Base-by-base conservation (phyloP, 2,113 vertebrate species). In the Ailuropoda melanoleuca region DNA sequence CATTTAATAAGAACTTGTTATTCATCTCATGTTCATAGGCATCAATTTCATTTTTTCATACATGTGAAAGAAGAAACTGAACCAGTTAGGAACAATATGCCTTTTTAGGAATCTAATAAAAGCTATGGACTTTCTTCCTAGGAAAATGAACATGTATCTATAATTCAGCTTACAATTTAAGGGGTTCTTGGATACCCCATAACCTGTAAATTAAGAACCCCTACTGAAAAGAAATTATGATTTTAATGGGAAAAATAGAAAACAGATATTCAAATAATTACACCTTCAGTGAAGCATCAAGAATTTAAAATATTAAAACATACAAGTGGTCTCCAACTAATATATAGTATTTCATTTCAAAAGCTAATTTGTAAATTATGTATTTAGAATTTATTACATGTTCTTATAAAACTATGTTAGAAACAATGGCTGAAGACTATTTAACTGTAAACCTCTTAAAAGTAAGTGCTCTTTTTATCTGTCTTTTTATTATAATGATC, bases 271-370 rank as follows among this genome's bases (percentile, higher is more conserved):
- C 26, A 93, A 95, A 56, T 96, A 93, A 94, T 83, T 56, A 94
- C 2, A 90, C 64, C 29, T 84, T 92, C 26, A 74, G 21, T 83
- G 72, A 31, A 62, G 14, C 37, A 88, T 70, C 26, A 15, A 46
- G 48, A 93, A 94, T 97, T 84, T 75, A 75, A 91, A 97, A 93
- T 80, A 87, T 83, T 72, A 89, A 93, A 88, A 86, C n/a, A 78
- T 48, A 39, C 13, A 88, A 21, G 46, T 90, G 14, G 60, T 75
- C 39, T 93, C 18, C 6, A 93, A 72, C 26, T 90, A 92, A 72
- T 90, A 72, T 50, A 74, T 23, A 94, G 43, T 13, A 89, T 93
- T 97, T 92, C 39, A 95, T 92, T 96, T 96, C n/a, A 95, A 83
- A 97, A 80, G 19, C 68, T 90, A 92, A 87, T 74, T 64, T 80